Evolutionary conservation across 2,888 invertebrate species (phyloP), one percentile per base, ranked within the genome.

Genomic region (Acrocera orbiculus): DNA sequence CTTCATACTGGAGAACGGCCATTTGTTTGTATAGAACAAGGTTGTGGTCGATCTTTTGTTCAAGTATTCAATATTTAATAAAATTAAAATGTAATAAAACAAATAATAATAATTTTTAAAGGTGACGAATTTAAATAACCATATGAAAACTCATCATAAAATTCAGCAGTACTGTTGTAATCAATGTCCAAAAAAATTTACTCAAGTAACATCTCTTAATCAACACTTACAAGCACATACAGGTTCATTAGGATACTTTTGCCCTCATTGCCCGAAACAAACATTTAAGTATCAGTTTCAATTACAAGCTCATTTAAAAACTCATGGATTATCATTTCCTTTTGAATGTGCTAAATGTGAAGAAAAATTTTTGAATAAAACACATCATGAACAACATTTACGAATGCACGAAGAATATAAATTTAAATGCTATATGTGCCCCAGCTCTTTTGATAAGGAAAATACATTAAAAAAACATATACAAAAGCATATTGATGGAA

Each of bases 71-170:
- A 26, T 11, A 28, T 15, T 15, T 30, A 31, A 32, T 10, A 17
- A 25, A 22, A 7, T 22, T 19, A 16, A n/a, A n/a, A n/a, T n/a
- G n/a, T n/a, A n/a, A n/a, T n/a, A n/a, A n/a, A n/a, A 25, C 6
- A 30, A 4, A 4, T 9, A 28, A 11, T 27, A 5, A 7, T 20
- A 11, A 16, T 17, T 9, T 19, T 43, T 38, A 4, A 20, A 58
- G 58, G 60, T 61, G 31, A 61, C 61, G 43, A 61, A 61, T 46
- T 45, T 61, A 9, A 61, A 61, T 42, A 61, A 61, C 44, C 61
- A 61, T 44, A 61, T 61, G 61, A 61, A 61, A 44, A 60, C 61
- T 30, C 61, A 61, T 43, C 61, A 61, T 37, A 61, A 61, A 47
- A 58, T 60, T 30, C 61, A 61, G 39, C 60, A 61, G 42, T 61